phyloP scores from a whole-genome alignment of 2,797 vertebrate genomes.

The Otus scops region DNA sequence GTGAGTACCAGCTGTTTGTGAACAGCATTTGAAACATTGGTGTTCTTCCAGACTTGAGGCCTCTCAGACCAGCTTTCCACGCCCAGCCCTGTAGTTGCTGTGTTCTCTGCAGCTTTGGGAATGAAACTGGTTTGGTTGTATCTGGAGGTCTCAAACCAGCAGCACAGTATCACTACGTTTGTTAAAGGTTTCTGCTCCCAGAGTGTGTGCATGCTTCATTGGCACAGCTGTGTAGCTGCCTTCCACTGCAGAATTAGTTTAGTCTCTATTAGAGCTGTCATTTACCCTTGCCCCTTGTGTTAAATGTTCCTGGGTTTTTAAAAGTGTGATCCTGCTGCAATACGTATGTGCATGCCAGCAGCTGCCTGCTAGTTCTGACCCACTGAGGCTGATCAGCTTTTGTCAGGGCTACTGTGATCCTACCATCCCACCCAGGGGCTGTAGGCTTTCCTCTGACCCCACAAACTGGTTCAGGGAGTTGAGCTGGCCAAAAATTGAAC shows the following conservation, averaged over 20 bases:
- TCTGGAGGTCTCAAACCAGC: not conserved
- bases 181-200: not conserved
- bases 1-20: slow-evolving; percentile 69
- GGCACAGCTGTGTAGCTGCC: not conserved
- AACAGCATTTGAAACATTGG: not conserved
- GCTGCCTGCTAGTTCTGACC: not conserved
- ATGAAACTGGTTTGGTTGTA: not conserved
- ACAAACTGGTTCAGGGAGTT: not conserved
- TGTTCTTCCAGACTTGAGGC: not conserved
- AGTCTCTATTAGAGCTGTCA: not conserved
- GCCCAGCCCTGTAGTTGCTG: not conserved
- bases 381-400: not conserved
- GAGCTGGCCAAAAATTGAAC: not conserved
- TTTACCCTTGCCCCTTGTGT: not conserved
- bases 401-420: not conserved
- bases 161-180: rapidly evolving
- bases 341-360: not conserved
- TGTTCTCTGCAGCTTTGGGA: not conserved
- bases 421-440: not conserved
- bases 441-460: not conserved
- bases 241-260: not conserved
- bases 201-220: rapidly evolving
- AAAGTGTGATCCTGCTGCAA: not conserved
- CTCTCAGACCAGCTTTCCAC: not conserved
- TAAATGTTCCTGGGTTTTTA: not conserved